Evolutionary conservation across 1,140 invertebrate species (phyloP), one percentile per base, ranked within the genome.

Genomic region (Drosophila chauvacae): DNA sequence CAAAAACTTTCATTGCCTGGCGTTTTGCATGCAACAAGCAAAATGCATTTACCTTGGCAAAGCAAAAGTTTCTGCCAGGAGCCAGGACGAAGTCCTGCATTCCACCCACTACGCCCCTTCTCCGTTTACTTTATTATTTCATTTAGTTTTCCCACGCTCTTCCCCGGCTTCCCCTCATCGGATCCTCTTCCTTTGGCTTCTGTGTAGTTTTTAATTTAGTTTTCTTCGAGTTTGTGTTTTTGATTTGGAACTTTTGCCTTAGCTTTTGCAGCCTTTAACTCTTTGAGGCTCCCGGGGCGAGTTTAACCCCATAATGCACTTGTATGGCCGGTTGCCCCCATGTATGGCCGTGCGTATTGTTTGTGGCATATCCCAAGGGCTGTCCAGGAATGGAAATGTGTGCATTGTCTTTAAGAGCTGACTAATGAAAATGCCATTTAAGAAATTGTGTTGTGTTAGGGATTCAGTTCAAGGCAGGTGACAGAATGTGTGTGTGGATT

Each of bases 91-190:
- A 50, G 48, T 39, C 41, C 45, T 61, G 53, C 7, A 47, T 42
- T 11, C 30, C 53, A 35, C 47, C 71, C 44, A 20, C 44, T 5
- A 7, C 6, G n/a, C 30, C 45, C 33, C 50, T 26, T 39, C 45
- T 41, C 60, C 74, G 68, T 85, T 88, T 90, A 84, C 85, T 88
- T 69, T 90, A 88, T 90, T 90, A 88, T 90, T 88, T 84, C 74
- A 88, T 84, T 90, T 90, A 78, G 81, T 81, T 81, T 84, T 77
- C 72, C 69, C 50, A 9, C 28, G 11, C 51, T 18, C 80, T 78
- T 65, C 76, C 20, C 50, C 10, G 35, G 28, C 51, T 30, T 44
- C 30, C 35, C 30, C 35, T 35, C 33, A 30, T 20, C 30, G 55
- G 41, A 42, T 60, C 23, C 44, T 61, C 26, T 74, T 14, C 30